A percentile compares a stretch with the other conserved stretches of the same genome.
phyloP scores from a whole-genome alignment of 1,140 invertebrate species.

The Hypsibius dujardini region DNA sequence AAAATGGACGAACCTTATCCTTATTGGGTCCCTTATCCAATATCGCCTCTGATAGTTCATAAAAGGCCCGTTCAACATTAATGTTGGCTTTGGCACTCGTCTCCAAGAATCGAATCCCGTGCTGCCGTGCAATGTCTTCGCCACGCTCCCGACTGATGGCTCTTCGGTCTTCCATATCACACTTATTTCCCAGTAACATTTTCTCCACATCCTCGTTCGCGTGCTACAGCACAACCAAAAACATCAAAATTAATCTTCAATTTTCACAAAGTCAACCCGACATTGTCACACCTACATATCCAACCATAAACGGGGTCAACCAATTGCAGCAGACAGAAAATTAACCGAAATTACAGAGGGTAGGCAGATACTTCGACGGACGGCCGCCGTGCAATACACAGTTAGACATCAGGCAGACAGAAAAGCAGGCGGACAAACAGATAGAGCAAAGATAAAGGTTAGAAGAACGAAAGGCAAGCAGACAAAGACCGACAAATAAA shows the following conservation, averaged over 20 bases:
- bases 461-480: too few species aligned
- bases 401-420: too few species aligned
- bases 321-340: not conserved
- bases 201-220: constrained; percentile 99
- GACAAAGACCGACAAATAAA: too few species aligned
- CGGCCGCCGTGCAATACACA: too few species aligned
- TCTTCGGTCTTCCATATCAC: constrained; percentile 94
- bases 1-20: too few species aligned
- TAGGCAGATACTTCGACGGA: not conserved
- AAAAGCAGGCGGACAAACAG: too few species aligned
- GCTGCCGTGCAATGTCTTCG: constrained; percentile 87
- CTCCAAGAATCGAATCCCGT: constrained; percentile 93
- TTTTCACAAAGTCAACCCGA: not conserved
- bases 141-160: constrained; percentile 73
- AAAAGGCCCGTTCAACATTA: constrained; percentile 93
- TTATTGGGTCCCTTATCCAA: too few species aligned
- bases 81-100: constrained; percentile 95
- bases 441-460: too few species aligned
- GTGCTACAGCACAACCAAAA: constrained; percentile 47
- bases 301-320: not conserved
- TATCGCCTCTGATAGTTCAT: constrained; percentile 87
- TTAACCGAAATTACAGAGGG: too few species aligned
- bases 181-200: constrained; percentile 99
- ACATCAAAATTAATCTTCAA: not conserved
- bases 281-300: not conserved